phyloP scores from a whole-genome alignment of 2,888 invertebrate genomes.

The Caenorhabditis macrosperma region DNA sequence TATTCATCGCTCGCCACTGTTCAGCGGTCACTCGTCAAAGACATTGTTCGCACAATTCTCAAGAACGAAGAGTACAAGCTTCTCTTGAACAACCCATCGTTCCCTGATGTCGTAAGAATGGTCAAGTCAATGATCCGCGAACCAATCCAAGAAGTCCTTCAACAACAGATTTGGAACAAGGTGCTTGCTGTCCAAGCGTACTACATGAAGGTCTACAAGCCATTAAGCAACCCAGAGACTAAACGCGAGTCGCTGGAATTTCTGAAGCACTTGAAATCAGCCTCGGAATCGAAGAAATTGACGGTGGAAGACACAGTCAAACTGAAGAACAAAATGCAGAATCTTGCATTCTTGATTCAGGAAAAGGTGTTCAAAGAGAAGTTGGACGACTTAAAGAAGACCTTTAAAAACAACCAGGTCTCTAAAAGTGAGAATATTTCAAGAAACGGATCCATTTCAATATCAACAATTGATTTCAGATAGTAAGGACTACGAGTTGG shows the following conservation, averaged over 20 bases:
- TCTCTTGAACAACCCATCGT: conserved; percentile 19
- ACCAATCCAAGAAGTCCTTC: conserved; percentile 29
- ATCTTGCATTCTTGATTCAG: conserved; percentile 7
- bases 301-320: conserved; percentile 22
- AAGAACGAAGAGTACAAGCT: conserved; percentile 34
- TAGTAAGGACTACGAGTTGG: no score
- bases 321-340: conserved; percentile 9
- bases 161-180: conserved; percentile 20
- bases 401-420: not conserved
- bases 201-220: conserved; percentile 18
- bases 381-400: not conserved
- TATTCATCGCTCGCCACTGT: conserved; percentile 1
- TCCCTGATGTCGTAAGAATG: conserved; percentile 12
- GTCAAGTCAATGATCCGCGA: conserved; percentile 10
- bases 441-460: not conserved
- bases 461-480: not conserved
- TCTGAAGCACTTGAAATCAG: conserved; percentile 10
- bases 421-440: not conserved
- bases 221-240: conserved; percentile 11
- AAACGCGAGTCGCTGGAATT: conserved; percentile 1
- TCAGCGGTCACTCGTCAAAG: conserved; percentile 5
- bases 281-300: not conserved
- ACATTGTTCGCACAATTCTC: conserved; percentile 1
- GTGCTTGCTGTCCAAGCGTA: conserved; percentile 8
- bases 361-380: conserved; percentile 5